Conservation (phyloP, 2,113 vertebrate genomes). For the Nibea albiflora region DNA sequence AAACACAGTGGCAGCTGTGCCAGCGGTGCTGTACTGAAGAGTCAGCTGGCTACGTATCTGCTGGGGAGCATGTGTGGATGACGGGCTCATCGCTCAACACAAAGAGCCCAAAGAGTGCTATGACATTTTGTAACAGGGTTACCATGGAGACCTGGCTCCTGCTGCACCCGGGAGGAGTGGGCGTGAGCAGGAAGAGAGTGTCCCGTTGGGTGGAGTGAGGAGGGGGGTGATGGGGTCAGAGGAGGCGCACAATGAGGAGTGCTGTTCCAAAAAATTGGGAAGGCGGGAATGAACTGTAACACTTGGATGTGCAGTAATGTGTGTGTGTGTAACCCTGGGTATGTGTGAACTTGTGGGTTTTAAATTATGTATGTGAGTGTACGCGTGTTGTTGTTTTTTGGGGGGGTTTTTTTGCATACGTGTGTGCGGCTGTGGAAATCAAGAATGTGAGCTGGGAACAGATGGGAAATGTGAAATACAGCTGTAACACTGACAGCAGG, state of each 20-base stretch:
- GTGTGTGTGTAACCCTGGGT: conserved; percentile 15
- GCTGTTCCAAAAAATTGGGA: conserved; percentile 73
- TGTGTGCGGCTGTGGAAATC: conserved; percentile 21
- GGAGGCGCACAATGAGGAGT: conserved; percentile 69
- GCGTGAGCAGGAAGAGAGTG: conserved; percentile 75
- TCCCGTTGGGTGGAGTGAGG: conserved; percentile 55
- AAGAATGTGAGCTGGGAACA: conserved; percentile 42
- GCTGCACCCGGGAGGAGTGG: conserved; percentile 72
- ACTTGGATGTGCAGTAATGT: conserved; percentile 52
- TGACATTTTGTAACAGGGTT: conserved; percentile 80
- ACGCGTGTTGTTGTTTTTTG: neutral
- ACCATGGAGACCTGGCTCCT: conserved; percentile 79
- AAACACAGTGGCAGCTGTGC: conserved; percentile 50
- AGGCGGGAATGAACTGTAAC: conserved; percentile 62
- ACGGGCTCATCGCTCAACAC: conserved; percentile 64
- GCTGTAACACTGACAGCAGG: conserved; percentile 70
- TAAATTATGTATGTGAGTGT: conserved; percentile 3
- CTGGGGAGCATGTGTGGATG: conserved; percentile 74
- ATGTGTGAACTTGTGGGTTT: conserved; percentile 1
- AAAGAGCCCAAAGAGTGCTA: conserved; percentile 79
- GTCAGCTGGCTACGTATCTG: conserved; percentile 56
- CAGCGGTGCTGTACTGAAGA: conserved; percentile 42
- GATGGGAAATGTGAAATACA: conserved; percentile 68
- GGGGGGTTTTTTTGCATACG: neutral
- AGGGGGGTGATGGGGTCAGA: conserved; percentile 4